Evolutionary conservation across 2,113 vertebrate genomes (phyloP).

Genomic region (Phalacrocorax brasilianus): DNA sequence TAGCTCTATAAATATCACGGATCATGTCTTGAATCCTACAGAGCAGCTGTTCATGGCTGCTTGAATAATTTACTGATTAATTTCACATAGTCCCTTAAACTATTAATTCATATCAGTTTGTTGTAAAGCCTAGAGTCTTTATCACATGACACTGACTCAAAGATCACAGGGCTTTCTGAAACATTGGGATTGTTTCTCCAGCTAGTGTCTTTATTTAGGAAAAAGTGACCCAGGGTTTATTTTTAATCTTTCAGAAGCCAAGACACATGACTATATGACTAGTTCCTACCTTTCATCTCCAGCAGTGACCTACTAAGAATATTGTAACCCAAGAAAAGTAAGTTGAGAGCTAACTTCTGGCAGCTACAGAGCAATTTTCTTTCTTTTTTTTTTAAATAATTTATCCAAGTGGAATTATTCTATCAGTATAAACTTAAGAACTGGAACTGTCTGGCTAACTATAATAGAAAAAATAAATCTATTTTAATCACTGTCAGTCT

Average conservation of each 20-base stretch:
- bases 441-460: background rate
- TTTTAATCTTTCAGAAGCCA: background rate
- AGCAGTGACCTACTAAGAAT: background rate
- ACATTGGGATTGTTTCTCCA: background rate
- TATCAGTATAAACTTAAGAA: background rate
- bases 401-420: background rate
- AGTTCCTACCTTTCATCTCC: background rate
- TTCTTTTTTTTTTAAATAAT: background rate
- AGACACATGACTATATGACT: background rate
- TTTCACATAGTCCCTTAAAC: slow-evolving; percentile 1
- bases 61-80: slow-evolving; percentile 48
- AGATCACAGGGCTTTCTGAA: background rate
- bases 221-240: background rate
- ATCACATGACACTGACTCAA: background rate
- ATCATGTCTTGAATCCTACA: slow-evolving; percentile 50
- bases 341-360: background rate
- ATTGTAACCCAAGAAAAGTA: background rate
- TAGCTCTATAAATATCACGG: slow-evolving; percentile 46
- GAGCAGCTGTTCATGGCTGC: slow-evolving; percentile 39
- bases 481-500: background rate
- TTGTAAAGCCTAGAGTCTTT: background rate
- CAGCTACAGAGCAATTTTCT: background rate
- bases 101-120: background rate
- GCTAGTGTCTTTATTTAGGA: background rate
- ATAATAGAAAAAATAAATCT: background rate